Evolutionary conservation across 2,888 invertebrate species (phyloP).

Genomic region (Drosophila villosipedis): DNA sequence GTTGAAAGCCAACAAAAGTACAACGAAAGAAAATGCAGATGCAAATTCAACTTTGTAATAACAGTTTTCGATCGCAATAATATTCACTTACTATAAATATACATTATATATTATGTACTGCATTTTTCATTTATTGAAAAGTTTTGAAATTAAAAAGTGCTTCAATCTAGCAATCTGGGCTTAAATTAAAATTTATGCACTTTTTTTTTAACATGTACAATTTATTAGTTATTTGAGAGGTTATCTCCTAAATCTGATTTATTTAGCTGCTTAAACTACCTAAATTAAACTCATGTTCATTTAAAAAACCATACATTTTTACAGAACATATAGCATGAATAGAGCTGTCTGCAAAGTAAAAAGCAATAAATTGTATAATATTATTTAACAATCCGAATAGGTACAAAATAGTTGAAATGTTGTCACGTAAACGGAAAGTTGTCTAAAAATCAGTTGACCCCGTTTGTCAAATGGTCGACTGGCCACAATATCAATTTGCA

Average conservation of each 20-base stretch:
- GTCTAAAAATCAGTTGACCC: constrained; percentile 50
- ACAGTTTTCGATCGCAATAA: constrained; percentile 24
- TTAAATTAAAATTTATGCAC: not conserved
- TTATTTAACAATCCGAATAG: constrained; percentile 2
- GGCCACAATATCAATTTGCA: constrained; percentile 70
- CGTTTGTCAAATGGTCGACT: constrained; percentile 44
- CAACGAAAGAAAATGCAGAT: constrained; percentile 43
- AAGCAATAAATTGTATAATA: constrained; percentile 7
- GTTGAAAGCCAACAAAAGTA: not conserved
- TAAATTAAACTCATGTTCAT: not conserved
- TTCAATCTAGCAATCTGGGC: not conserved
- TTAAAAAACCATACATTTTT: not conserved
- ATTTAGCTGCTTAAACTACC: not conserved
- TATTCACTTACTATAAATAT: not conserved
- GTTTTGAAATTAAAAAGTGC: not conserved
- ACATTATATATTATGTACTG: not conserved
- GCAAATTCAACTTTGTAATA: constrained; percentile 52
- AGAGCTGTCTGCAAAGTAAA: not conserved
- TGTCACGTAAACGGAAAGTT: constrained; percentile 53
- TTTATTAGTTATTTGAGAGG: not conserved
- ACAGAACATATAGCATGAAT: not conserved
- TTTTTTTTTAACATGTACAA: not conserved
- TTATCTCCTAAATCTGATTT: not conserved
- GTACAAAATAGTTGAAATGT: constrained; percentile 49
- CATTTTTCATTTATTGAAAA: no score